Evolutionary conservation across 2,888 invertebrate species (phyloP), one percentile per base, ranked within the genome.

Genomic region (Morinoia aosen): DNA sequence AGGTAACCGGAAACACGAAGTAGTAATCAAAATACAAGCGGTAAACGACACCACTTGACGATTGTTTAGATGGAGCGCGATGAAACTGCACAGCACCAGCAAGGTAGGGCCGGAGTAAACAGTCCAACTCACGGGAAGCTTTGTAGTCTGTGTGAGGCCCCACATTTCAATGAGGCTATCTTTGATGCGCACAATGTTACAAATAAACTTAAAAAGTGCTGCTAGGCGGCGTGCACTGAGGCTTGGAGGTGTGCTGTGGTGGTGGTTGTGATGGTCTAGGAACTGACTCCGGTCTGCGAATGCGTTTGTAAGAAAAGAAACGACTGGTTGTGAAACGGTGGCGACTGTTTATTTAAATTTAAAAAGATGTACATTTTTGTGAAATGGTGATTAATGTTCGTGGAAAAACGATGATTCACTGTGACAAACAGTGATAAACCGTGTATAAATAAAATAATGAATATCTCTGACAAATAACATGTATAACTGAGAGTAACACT

Each of bases 121-220:
- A 33, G 8, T 33, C 8, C 76, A 33, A 61, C 61, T 61, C 61
- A 61, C 61, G 61, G 14, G 61, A 61, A 76, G 76, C 76, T 76
- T 76, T 76, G 76, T 76, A 76, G 76, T 76, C 76, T 76, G 76
- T 76, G 76, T 76, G 76, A 76, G 76, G 76, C 76, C 76, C 25
- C 76, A 76, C 76, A 76, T 76, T 76, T 76, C 76, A 76, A 76
- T 33, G 76, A 33, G 76, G 76, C 76, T 76, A 76, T 76, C 76
- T 76, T 76, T 76, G 76, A 76, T 76, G 76, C 76, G 33, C 76
- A 33, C 76, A 16, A 33, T 76, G 25, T 76, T 76, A 76, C 76
- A 76, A 76, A 76, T 76, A 76, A 76, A 76, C 76, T 76, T 76
- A 76, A 33, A 76, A 76, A 76, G 76, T 76, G 76, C 76, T 76